A percentile compares a stretch with the other conserved stretches of the same genome.
Evolutionary conservation across 2,113 vertebrate genomes (phyloP).

Genomic region (Macrotus californicus): DNA sequence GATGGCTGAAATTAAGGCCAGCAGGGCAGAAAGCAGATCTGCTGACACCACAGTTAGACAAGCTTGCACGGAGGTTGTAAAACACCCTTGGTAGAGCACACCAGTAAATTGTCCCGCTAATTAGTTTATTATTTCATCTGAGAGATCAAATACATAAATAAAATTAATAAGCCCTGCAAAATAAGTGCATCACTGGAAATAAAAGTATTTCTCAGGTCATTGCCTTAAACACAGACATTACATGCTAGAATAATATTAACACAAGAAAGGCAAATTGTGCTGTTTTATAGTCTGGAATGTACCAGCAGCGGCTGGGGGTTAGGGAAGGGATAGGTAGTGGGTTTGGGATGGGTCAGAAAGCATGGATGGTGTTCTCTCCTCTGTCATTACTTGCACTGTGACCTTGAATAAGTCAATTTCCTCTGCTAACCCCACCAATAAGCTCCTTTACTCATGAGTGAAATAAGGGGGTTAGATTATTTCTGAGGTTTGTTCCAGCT

Average conservation of each 20-base stretch:
- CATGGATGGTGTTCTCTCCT: background rate
- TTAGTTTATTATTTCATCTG: conserved; percentile 78
- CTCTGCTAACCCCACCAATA: background rate
- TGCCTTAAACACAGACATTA: conserved; percentile 70
- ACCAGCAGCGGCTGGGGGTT: background rate
- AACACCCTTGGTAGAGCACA: conserved; percentile 48
- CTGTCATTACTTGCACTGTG: background rate
- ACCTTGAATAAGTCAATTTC: conserved; percentile 34
- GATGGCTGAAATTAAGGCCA: conserved; percentile 67
- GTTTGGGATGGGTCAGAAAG: background rate
- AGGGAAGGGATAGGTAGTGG: too few relatives aligned
- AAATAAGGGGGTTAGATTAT: background rate
- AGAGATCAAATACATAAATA: conserved; percentile 71
- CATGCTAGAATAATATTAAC: conserved; percentile 58
- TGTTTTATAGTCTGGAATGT: background rate
- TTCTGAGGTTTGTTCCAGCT: background rate
- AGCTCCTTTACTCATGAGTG: background rate
- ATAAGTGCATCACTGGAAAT: conserved; percentile 56
- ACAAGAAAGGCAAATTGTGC: conserved; percentile 55
- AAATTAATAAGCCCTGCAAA: conserved; percentile 70
- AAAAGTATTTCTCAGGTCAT: conserved; percentile 74
- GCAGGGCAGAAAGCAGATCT: conserved; percentile 54
- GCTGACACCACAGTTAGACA: conserved; percentile 55
- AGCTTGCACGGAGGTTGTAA: conserved; percentile 27
- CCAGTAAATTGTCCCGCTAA: conserved; percentile 75